A percentile compares a stretch with the other conserved stretches of the same genome.
Conservation (phyloP, 30 jellyfish, hydroid and myxozoan genomes). For the Hydractinia symbiolongicarpus region DNA sequence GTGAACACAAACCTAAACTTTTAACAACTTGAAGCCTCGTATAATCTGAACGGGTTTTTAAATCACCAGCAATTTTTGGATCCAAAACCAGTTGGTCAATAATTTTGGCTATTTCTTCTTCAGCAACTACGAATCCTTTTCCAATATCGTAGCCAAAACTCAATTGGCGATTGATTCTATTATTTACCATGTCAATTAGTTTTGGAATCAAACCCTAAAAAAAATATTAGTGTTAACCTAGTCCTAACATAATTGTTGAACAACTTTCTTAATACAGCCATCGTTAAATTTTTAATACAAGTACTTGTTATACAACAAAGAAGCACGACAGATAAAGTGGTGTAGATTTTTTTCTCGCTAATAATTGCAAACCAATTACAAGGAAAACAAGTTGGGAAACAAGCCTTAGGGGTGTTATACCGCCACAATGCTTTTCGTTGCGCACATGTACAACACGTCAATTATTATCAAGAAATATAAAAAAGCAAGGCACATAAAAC, state of each 20-base stretch:
- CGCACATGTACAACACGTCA: too few species aligned
- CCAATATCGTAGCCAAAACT: slow-evolving; percentile 93
- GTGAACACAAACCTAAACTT: slow-evolving; percentile 49
- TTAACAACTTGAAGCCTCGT: slow-evolving; percentile 57
- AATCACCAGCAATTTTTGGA: slow-evolving; percentile 45
- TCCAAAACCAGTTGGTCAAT: slow-evolving; percentile 69
- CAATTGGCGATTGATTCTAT: slow-evolving; percentile 68
- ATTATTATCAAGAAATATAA: not conserved
- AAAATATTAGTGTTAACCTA: not conserved
- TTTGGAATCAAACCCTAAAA: slow-evolving; percentile 73
- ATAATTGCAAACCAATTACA: too few species aligned
- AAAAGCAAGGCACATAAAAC: not conserved
- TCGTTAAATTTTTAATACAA: too few species aligned
- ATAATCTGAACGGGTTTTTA: slow-evolving; percentile 62
- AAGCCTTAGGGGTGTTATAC: too few species aligned
- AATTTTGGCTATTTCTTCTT: slow-evolving; percentile 78
- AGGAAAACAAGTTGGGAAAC: too few species aligned
- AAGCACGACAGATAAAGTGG: too few species aligned
- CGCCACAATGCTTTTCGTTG: too few species aligned
- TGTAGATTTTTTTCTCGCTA: too few species aligned
- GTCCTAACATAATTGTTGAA: not conserved
- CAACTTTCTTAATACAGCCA: too few species aligned
- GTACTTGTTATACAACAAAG: too few species aligned
- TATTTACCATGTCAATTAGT: slow-evolving; percentile 72
- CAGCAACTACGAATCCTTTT: slow-evolving; percentile 86